Conservation (phyloP, 2,888 invertebrate genomes). For the Acrocyrtus sp. region DNA sequence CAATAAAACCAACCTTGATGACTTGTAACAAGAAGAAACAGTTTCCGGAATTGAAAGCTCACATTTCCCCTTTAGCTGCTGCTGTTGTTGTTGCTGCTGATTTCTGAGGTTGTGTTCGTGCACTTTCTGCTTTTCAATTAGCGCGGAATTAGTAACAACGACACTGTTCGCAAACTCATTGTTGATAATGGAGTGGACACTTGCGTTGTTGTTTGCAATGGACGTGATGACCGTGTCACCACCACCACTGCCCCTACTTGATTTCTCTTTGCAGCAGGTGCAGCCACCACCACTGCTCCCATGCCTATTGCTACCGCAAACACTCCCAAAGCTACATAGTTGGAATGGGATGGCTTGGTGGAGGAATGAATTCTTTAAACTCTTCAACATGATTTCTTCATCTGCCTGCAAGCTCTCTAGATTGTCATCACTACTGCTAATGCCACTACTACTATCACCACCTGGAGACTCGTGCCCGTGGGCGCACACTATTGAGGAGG, state of each 20-base stretch:
- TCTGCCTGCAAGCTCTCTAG: constrained; percentile 46
- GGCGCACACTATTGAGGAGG: constrained; percentile 9
- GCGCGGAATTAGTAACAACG: background rate
- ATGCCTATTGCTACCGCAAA: background rate
- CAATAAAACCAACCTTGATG: constrained; percentile 43
- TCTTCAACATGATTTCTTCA: constrained; percentile 51
- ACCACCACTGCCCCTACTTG: constrained; percentile 11
- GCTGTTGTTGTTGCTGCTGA: constrained; percentile 11
- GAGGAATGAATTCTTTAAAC: constrained; percentile 46
- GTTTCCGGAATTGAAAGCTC: constrained; percentile 25
- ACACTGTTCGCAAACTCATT: constrained; percentile 1
- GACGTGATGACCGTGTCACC: constrained; percentile 6
- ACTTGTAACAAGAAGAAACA: constrained; percentile 36
- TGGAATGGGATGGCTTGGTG: constrained; percentile 50
- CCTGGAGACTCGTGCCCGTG: constrained; percentile 43
- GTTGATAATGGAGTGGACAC: constrained; percentile 21
- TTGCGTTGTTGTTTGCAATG: constrained; percentile 1
- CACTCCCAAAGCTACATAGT: constrained; percentile 38
- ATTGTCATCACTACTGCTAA: constrained; percentile 48
- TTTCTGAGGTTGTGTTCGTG: constrained; percentile 28
- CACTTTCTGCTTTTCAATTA: constrained; percentile 10
- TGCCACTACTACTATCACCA: constrained; percentile 46
- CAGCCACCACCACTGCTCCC: background rate
- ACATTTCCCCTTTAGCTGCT: constrained; percentile 14
- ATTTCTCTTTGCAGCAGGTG: constrained; percentile 2